Evolutionary conservation across 2,888 invertebrate genomes (phyloP).

Genomic region (Leptinotarsa rubiginosa): DNA sequence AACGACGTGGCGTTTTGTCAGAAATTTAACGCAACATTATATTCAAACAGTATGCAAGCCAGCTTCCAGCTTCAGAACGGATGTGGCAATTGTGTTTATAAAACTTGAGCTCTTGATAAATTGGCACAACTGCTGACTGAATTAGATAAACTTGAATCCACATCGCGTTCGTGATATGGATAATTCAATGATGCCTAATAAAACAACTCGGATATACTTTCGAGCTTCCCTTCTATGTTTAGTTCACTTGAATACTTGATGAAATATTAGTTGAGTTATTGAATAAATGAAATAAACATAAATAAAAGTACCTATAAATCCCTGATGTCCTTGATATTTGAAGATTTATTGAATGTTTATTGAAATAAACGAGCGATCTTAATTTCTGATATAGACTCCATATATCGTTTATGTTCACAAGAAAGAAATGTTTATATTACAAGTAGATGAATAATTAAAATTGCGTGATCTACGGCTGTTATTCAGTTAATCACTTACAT

Average conservation of each 20-base stretch:
- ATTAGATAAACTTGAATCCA: constrained; percentile 47
- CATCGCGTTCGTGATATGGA: constrained; percentile 22
- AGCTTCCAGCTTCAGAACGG: constrained; percentile 36
- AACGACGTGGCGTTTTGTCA: constrained; percentile 29
- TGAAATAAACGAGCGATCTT: too few species aligned
- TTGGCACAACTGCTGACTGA: constrained; percentile 49
- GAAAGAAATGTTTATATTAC: too few species aligned
- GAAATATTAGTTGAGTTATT: too few species aligned
- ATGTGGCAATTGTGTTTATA: constrained; percentile 51
- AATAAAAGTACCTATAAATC: too few species aligned
- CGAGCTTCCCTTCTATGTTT: background rate
- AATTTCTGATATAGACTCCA: too few species aligned
- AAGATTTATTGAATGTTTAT: too few species aligned
- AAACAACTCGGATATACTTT: constrained; percentile 4
- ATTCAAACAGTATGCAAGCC: constrained; percentile 21
- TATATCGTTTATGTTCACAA: too few species aligned
- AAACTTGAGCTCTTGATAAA: constrained; percentile 50
- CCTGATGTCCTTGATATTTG: too few species aligned
- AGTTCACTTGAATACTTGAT: background rate
- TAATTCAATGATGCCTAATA: constrained; percentile 22
- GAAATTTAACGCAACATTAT: constrained; percentile 31
- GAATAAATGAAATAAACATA: too few species aligned
- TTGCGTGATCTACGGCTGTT: too few species aligned
- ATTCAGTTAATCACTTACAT: too few species aligned
- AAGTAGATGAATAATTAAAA: too few species aligned